Conservation (phyloP, 2,888 invertebrate species). For the Metellina segmentata region DNA sequence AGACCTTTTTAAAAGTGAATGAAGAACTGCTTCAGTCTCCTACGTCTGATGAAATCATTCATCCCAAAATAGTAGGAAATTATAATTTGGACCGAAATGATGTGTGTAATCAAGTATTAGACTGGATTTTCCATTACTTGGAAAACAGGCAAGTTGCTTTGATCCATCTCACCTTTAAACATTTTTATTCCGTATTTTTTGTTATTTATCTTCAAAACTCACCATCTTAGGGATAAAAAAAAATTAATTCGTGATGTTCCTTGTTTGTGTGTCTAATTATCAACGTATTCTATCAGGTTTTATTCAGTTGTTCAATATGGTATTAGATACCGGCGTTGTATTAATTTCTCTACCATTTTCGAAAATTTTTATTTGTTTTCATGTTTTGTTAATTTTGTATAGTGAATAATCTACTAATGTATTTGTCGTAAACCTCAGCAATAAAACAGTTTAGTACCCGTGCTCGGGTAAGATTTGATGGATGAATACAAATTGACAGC, state of each 20-base stretch:
- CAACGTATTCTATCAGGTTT: not conserved
- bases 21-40: slow-evolving; percentile 52
- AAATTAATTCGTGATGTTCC: no score
- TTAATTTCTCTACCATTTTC: not conserved
- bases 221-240: no score
- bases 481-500: no score
- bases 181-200: not conserved
- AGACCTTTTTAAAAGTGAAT: slow-evolving; percentile 56
- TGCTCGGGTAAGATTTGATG: no score
- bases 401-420: no score
- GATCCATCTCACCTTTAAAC: not conserved
- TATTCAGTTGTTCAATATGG: not conserved
- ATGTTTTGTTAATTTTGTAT: no score
- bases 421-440: no score
- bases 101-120: slow-evolving; percentile 87
- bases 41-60: slow-evolving; percentile 43
- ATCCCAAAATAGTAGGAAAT: slow-evolving; percentile 61
- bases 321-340: not conserved
- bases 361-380: not conserved
- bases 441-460: no score
- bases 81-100: slow-evolving; percentile 83
- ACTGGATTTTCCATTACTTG: slow-evolving; percentile 89
- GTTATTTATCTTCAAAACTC: not conserved
- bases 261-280: no score
- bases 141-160: slow-evolving; percentile 86